Base-by-base conservation (phyloP, 2,797 vertebrate species). In the Huso huso region DNA sequence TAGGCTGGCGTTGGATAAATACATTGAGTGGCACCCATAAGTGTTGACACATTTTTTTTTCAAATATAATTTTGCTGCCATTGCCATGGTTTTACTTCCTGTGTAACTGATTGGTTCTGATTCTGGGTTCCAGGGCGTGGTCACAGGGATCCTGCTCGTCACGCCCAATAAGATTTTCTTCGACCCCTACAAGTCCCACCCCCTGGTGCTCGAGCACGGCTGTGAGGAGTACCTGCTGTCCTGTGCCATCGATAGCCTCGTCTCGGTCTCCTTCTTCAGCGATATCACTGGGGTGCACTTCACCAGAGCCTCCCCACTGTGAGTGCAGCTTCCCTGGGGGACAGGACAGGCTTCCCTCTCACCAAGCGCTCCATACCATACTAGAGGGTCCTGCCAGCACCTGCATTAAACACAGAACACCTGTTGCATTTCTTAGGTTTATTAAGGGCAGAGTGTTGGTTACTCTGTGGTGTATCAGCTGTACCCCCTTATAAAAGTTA, bases 221-320 rank as follows among this genome's bases (percentile, higher is more conserved):
- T 91, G 86, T 50, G 89, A 92, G 72, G 88, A 91, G 63, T 92
- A 92, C 68, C 84, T 91, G 59, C 80, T 91, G 73, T 90, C 89
- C 1, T 88, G 83, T 71, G 78, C 83, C 4, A 69, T 90, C 7
- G 87, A 91, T 73, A 77, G 67, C 62, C 72, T 92, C 69, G 68
- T 78, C 0, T 91, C 89, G 0, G 79, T 90, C 50, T 76, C 83
- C 66, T 89, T 90, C 80, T 89, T 79, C 81, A 84, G 86, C 0
- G 89, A 92, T 71, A 85, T 90, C 73, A 85, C 87, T 37, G 82
- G 81, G 12, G 74, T 92, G 75, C 85, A 84, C 78, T 90, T 91
- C 79, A 86, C 51, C 77, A 10, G 8, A 5, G 67, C 76, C 67
- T 83, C 82, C 70, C 79, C 84, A 72, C 82, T 84, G 67, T 68